phyloP scores from a whole-genome alignment of 2,888 invertebrate genomes.

The Beris chalybata region DNA sequence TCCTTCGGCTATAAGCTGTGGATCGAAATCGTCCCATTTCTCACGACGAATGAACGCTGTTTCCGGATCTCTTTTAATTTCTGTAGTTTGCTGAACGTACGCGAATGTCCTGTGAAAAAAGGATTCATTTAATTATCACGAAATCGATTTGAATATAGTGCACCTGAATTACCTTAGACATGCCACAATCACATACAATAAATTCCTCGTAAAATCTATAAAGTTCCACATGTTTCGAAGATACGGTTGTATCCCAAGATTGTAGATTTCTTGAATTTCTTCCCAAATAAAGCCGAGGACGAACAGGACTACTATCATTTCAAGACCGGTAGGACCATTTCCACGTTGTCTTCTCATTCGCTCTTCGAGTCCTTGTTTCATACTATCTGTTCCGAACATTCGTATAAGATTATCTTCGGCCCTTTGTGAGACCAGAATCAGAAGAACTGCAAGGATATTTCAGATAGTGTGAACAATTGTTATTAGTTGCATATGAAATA shows the following conservation, averaged over 20 bases:
- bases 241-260: slow-evolving; percentile 83
- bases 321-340: slow-evolving; percentile 80
- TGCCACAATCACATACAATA: slow-evolving; percentile 76
- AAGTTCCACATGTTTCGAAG: slow-evolving; percentile 95
- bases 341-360: slow-evolving; percentile 76
- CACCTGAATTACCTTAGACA: slow-evolving; percentile 59
- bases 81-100: slow-evolving; percentile 72
- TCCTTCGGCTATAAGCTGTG: slow-evolving; percentile 89
- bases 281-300: slow-evolving; percentile 89
- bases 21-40: slow-evolving; percentile 90
- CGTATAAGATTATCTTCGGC: slow-evolving; percentile 77
- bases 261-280: slow-evolving; percentile 88
- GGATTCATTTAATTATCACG: not conserved
- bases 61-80: slow-evolving; percentile 68
- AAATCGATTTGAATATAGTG: not conserved
- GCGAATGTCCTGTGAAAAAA: slow-evolving; percentile 62
- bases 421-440: slow-evolving; percentile 90
- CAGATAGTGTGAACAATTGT: no score
- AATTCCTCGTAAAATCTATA: slow-evolving; percentile 90
- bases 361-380: slow-evolving; percentile 65
- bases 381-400: slow-evolving; percentile 70
- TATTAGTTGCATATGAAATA: no score
- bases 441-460: slow-evolving; percentile 66
- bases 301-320: slow-evolving; percentile 80
- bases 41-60: slow-evolving; percentile 79